Evolutionary conservation across 2,888 invertebrate species (phyloP), one percentile per base, ranked within the genome.

Genomic region (Bibio marci): DNA sequence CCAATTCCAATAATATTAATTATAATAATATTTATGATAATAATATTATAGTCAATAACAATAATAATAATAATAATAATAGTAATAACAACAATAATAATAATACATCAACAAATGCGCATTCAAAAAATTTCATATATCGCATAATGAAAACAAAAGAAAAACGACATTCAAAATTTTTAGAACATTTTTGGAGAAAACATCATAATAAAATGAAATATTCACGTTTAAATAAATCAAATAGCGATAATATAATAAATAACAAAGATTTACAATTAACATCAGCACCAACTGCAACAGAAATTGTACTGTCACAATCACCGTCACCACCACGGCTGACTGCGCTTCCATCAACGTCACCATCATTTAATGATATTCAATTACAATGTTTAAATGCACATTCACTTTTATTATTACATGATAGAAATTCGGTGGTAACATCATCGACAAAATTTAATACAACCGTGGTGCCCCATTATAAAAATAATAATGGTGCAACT

Each of bases 381-480:
- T 53, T 74, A 30, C 73, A 73, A 57, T 69, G 67, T 50, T 58
- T 74, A 37, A 73, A 74, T 53, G 72, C 69, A 30, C 57, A 62
- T 49, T 67, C 62, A 45, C 57, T 69, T 32, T 50, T 66, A 34
- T 56, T 56, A 43, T 56, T 60, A 43, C 52, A 32, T 14, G 31
- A 30, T 28, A 27, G 30, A 18, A 27, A 30, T 19, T 30, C 39
- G 48, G 48, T 35, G 42, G 47, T 34, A 39, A 39, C 36, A 22
- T 22, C 38, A 40, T 30, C 25, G n/a, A 14, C 39, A 26, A 7
- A 31, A 13, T 35, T 15, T 19, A 40, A 32, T 25, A 13, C 13
- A 35, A 22, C 8, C 8, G 22, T 22, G 8, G 8, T 22, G 22
- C 8, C 4, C 22, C 22, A 22, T 22, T 8, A 22, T 22, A 4